Evolutionary conservation across 2,888 invertebrate species (phyloP), one percentile per base, ranked within the genome.

Genomic region (Sarcophaga subvicina): DNA sequence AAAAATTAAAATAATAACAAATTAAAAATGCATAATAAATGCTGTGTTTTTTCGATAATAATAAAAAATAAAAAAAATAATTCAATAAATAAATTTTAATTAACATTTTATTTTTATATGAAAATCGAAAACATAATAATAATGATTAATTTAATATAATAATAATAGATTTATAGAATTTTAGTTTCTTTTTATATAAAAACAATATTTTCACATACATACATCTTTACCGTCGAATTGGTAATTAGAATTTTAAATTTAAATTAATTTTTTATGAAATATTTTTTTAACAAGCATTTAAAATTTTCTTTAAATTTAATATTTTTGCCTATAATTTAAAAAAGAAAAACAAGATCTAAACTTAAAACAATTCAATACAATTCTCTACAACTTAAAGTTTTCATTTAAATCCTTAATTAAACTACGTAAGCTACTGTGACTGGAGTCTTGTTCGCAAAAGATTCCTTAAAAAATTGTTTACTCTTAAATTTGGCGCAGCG

Each of bases 1-100:
- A 83, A 78, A 76, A 59, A 66, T 73, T 85, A 49, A 6, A 49
- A 49, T 12, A 49, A 62, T 66, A 45, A 63, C 11, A 66, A 75
- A 4, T 49, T 49, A 14, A 80, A 75, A 80, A 59, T 54, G 54
- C 59, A 80, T 72, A 73, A 80, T 67, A 79, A 90, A 91, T 92
- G 92, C 92, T 92, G 92, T 92, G 92, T 92, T 92, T 92, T 83
- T 92, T 92, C 92, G 92, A 92, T 92, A 92, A 92, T 80, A 89
- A 88, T 81, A 78, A 72, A 87, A 14, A 80, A 85, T 22, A 22
- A 22, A 1, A 22, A 22, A 22, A 22, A 22, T 83, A 77, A 78
- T 78, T 86, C 77, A 84, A 83, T 85, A 83, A 67, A 67, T 27
- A 12, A 75, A 63, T 62, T 69, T 8, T 37, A 37, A 45, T 76